Evolutionary conservation across 92 coral and sea anemone species (phyloP).

Genomic region (Galaxea fascicularis): DNA sequence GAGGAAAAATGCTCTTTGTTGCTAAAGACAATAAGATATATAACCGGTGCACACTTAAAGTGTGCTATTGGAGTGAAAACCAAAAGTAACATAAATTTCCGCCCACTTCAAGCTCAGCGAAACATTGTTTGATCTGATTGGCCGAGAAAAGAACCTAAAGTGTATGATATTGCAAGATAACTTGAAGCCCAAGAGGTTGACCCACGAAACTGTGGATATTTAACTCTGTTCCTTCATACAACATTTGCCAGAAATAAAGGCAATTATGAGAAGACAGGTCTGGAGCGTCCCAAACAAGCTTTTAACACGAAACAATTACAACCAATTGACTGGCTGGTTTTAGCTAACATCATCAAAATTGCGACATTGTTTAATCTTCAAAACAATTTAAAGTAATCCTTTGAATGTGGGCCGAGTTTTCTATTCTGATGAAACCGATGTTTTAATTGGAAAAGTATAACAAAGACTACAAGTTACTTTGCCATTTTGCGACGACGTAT

Average conservation of each 20-base stretch:
- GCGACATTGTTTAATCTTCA: not conserved
- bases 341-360: not conserved
- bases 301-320: not conserved
- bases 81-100: not conserved
- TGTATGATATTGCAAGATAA: no score
- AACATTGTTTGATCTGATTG: not conserved
- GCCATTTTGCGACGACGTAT: no score
- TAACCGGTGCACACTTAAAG: not conserved
- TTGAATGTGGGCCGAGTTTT: not conserved
- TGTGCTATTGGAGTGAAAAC: not conserved
- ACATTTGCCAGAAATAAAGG: no score
- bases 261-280: no score
- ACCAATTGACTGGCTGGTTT: not conserved
- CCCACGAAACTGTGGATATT: no score
- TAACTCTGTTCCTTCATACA: not conserved
- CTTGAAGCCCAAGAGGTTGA: no score
- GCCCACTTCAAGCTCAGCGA: not conserved
- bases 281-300: not conserved
- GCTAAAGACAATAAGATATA: not conserved
- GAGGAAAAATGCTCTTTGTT: not conserved
- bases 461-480: no score
- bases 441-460: no score
- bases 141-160: no score
- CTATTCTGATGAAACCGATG: no score
- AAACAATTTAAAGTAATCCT: conserved; percentile 16